Evolutionary conservation across 2,888 invertebrate species (phyloP).

Genomic region (Hypomecis punctinalis): DNA sequence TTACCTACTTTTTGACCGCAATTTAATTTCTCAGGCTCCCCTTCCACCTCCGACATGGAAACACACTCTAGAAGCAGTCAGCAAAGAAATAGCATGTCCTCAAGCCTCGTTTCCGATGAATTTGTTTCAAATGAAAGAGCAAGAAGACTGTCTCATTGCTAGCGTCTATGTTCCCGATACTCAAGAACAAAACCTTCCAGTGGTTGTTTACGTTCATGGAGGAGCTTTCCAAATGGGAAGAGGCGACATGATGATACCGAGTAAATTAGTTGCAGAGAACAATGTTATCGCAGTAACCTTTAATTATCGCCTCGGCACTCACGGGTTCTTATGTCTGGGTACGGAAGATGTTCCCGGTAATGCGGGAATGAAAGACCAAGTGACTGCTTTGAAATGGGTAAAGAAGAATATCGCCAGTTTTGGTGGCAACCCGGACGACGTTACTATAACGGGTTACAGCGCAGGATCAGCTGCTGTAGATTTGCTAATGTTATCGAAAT

Average conservation of each 20-base stretch:
- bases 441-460: conserved; percentile 59
- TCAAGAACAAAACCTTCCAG: conserved; percentile 56
- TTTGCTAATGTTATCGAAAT: conserved; percentile 54
- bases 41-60: conserved; percentile 39
- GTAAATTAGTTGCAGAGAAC: conserved; percentile 47
- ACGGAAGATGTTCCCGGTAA: conserved; percentile 63
- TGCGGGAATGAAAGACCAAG: conserved; percentile 68
- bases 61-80: conserved; percentile 50
- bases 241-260: conserved; percentile 52
- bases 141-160: conserved; percentile 66
- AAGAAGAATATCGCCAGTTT: conserved; percentile 61
- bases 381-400: conserved; percentile 61
- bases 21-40: too few relatives aligned
- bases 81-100: conserved; percentile 51
- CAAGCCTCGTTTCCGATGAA: conserved; percentile 34
- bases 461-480: conserved; percentile 58
- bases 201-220: conserved; percentile 72
- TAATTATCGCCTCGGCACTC: conserved; percentile 31
- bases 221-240: conserved; percentile 50
- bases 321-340: conserved; percentile 65
- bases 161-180: conserved; percentile 66
- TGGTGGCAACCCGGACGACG: conserved; percentile 58
- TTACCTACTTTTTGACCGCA: too few relatives aligned
- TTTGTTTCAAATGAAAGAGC: conserved; percentile 22
- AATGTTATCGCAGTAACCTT: conserved; percentile 19